Percentiles rank a stretch among this genome's conserved stretches.
These are phyloP conservation scores for Stomatorhinus ivindoensis DNA, from an alignment of 2,113 vertebrate genomes.

Conservation along the genomic window DNA sequence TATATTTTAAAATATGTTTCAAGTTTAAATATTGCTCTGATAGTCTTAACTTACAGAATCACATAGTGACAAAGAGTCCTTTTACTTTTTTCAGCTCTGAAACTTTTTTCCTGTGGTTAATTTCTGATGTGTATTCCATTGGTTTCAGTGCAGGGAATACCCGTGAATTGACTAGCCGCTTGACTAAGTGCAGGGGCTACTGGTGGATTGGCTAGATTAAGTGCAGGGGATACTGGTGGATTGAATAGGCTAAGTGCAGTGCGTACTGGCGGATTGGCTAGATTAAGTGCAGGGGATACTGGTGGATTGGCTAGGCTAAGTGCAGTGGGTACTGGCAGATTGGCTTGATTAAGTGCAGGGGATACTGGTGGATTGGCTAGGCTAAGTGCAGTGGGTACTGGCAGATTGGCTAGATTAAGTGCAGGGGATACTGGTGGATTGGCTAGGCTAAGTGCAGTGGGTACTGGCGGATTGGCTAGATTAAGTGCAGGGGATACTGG, in stretches of 20 bases:
- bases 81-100: not conserved
- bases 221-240: not conserved
- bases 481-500: not conserved
- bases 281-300: not conserved
- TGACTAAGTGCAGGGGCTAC: not conserved
- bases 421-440: not conserved
- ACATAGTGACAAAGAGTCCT: not conserved
- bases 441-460: not conserved
- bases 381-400: not conserved
- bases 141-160: not conserved
- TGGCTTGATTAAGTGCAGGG: not conserved
- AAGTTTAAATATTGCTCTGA: not conserved
- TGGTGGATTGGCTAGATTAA: not conserved
- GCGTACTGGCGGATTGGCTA: not conserved
- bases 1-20: not conserved
- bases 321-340: not conserved
- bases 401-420: not conserved
- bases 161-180: not conserved
- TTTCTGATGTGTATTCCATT: not conserved
- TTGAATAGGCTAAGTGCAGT: not conserved
- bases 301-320: not conserved
- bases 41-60: not conserved
- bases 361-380: not conserved
- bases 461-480: not conserved
- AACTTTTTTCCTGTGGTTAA: not conserved